These are phyloP conservation scores for Helarctos malayanus DNA, from an alignment of 2,797 vertebrate genomes.

Conservation along the genomic window DNA sequence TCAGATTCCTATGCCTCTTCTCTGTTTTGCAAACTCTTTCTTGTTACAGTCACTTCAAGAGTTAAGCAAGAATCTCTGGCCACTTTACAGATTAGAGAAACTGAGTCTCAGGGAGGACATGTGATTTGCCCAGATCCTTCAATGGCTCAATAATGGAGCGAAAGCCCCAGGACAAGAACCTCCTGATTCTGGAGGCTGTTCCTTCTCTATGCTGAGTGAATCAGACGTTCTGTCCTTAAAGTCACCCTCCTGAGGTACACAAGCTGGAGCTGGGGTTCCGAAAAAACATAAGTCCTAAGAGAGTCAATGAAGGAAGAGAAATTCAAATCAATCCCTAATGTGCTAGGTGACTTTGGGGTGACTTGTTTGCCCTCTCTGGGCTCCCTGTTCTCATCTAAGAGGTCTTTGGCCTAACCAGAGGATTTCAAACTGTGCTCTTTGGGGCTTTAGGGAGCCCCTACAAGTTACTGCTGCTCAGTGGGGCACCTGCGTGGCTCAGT, in stretches of 20 bases:
- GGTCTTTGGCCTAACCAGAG: background rate
- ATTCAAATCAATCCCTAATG: background rate
- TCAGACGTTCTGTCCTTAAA: background rate
- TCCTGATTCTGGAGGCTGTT: background rate
- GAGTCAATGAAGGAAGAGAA: background rate
- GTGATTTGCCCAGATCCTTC: background rate
- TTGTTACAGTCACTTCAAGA: background rate
- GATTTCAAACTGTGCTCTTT: background rate
- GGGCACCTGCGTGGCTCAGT: background rate
- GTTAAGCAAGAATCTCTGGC: background rate
- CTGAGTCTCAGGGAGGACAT: background rate
- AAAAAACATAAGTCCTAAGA: background rate
- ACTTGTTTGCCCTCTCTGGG: background rate
- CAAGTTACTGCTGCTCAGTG: background rate
- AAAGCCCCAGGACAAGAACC: background rate
- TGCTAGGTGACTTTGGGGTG: background rate
- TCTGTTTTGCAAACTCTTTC: slow-evolving; percentile 7
- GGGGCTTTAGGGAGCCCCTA: background rate
- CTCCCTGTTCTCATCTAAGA: background rate
- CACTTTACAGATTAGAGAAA: background rate
- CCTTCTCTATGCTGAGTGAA: background rate
- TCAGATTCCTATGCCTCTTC: background rate
- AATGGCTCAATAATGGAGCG: background rate
- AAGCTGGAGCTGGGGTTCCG: background rate
- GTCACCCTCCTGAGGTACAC: background rate